Base-by-base conservation (phyloP, 1,140 invertebrate species). In the Drosophila grimshawi region DNA sequence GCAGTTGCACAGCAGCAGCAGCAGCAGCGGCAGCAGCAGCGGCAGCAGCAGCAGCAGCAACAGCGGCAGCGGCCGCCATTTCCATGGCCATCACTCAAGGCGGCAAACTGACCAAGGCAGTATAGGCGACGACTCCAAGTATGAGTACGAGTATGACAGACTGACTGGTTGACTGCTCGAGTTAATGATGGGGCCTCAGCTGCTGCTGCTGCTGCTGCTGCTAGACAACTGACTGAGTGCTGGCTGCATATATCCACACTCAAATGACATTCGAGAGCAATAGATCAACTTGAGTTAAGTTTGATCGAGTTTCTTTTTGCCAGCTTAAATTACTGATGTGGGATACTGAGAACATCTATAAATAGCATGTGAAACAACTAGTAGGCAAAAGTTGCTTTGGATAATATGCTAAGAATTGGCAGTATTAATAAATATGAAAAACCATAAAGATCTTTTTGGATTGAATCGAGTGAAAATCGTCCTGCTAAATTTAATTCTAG, bases 41-140 rank as follows among this genome's bases (percentile, higher is more conserved):
- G 19, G 52, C 59, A 70, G 27, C 3, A n/a, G 39, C 39, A 43
- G 5, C 33, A 3, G 5, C 33, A 33, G 5, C 0, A 3, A 3
- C 39, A 43, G 39, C 39, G n/a, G 10, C 39, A 43, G n/a, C 19
- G 19, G 52, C 59, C 67, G 27, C 67, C 29, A 61, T 64, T 72
- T 74, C 67, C 68, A 71, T 78, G 81, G 81, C 74, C 78, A 81
- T 83, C 80, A 78, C 45, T 82, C 76, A 88, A 62, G 62, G 46
- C 70, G 60, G 41, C 60, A 68, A 73, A 66, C 51, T 46, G 55
- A 27, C 55, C 52, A 53, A 19, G 19, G 19, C 19, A 19, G 19
- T 19, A 19, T 19, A 19, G 2, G 19, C 19, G 19, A 19, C 19
- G 39, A 41, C 10, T 52, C 43, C 30, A 8, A 27, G 10, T 35